Evolutionary conservation across 30 jellyfish, hydroid and myxozoan species (phyloP).

Genomic region (Pelagia noctiluca): DNA sequence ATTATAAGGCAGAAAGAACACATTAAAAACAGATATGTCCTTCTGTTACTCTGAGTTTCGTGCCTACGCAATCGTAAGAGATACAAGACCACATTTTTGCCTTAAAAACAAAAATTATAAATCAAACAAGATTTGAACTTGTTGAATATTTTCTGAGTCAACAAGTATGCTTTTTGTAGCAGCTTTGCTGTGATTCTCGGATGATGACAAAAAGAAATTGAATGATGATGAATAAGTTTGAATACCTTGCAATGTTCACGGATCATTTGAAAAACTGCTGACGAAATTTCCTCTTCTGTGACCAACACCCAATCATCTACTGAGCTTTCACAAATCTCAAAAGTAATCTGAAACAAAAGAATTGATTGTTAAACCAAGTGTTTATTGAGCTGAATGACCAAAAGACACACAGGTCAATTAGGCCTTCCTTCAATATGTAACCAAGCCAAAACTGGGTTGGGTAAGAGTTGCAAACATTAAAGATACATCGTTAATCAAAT

Average conservation of each 20-base stretch:
- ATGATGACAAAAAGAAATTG: background rate
- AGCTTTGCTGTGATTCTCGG: too few relatives aligned
- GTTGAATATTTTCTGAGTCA: too few relatives aligned
- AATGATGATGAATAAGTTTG: background rate
- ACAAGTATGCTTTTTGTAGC: too few relatives aligned
- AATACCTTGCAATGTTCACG: conserved; percentile 70
- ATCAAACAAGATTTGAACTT: too few relatives aligned
- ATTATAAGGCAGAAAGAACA: too few relatives aligned
- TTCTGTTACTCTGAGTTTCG: too few relatives aligned
- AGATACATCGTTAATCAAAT: background rate
- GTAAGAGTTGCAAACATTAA: background rate
- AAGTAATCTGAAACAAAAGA: conserved; percentile 52
- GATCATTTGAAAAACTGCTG: conserved; percentile 76
- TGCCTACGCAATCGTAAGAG: too few relatives aligned
- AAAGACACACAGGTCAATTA: background rate
- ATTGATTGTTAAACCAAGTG: too few relatives aligned
- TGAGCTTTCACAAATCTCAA: conserved; percentile 71
- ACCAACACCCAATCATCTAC: conserved; percentile 95
- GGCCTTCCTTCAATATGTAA: too few relatives aligned
- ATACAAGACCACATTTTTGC: too few relatives aligned
- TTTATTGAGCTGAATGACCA: background rate
- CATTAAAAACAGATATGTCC: too few relatives aligned
- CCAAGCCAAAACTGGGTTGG: background rate
- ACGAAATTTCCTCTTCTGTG: conserved; percentile 88
- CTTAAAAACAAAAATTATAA: too few relatives aligned